Evolutionary conservation across 2,797 vertebrate species (phyloP), one percentile per base, ranked within the genome.

Genomic region (Cichlasoma orientale): DNA sequence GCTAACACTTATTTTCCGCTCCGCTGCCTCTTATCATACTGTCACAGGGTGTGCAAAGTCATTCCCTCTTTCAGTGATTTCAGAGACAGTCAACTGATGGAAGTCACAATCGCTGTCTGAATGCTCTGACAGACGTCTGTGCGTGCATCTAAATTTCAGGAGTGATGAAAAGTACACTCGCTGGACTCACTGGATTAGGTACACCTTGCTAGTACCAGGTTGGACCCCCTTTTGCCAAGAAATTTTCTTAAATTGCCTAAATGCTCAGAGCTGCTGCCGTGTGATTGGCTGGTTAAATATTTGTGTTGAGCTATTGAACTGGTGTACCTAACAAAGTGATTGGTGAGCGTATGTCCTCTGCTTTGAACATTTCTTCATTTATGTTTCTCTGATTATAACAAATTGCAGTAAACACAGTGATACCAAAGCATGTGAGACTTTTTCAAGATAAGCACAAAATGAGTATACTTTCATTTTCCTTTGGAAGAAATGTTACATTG

Each of bases 21-120:
- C 50, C 25, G 38, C n/a, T 74, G 9, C 71, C 23, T 77, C 72
- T 80, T 73, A 83, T 86, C 33, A 4, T 73, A 13, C 36, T 11
- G 33, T 74, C 29, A 82, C 79, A 82, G 71, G 63, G 10, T 25
- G 7, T 29, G 21, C 10, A 47, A 50, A 50, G 61, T 66, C 41
- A 47, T 47, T 47, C 41, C 27, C 19, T 52, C 10, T 54, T 75
- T 66, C n/a, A 61, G 29, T 56, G 16, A 33, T 23, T 53, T 74
- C 33, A 78, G 12, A 56, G 19, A 55, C 33, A 82, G 33, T 7
- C 5, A 6, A 68, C 50, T 50, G 10, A 68, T 12, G 68, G 52
- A 23, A 27, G 52, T 56, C 72, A 68, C 23, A 38, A 80, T 72
- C 41, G 38, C 53, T 21, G 31, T 74, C 53, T 36, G 36, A 21